Evolutionary conservation across 2,113 vertebrate genomes (phyloP), one percentile per base, ranked within the genome.

Genomic region (Microcebus tavaratra): DNA sequence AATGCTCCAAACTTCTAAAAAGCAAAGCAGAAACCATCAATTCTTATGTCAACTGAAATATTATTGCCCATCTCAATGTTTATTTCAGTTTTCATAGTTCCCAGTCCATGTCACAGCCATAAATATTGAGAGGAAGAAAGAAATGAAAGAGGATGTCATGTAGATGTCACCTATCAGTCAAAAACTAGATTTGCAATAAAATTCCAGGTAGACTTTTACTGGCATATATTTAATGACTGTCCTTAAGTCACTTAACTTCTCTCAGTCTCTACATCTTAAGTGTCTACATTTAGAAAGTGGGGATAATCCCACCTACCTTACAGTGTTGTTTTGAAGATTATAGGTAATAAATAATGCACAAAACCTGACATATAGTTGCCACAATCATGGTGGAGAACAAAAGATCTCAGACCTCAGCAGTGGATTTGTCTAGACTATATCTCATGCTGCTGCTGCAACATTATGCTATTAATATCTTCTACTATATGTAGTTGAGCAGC

Each of bases 1-100:
- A 48, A 95, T 23, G 14, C 42, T 94, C 75, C 90, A 93, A 63
- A 96, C 67, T 85, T 95, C 57, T 91, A 65, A 70, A 88, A 88
- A 88, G 78, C 57, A 95, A 88, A 90, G 29, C 42, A 87, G n/a
- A 80, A 20, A 18, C 61, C 65, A 45, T 68, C n/a, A 50, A 55
- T 83, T 91, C 84, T 95, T 78, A 76, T 8, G 8, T 73, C 73
- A 78, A 57, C 53, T 61, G 83, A 94, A 91, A 97, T 31, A n/a
- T 6, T 29, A 83, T 63, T 91, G 68, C 17, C 79, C n/a, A 65
- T 95, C 50, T 34, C 76, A 63, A 42, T 34, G 20, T 81, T 17
- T 68, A 5, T 45, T 79, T 82, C 76, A 59, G 48, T 65, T 88
- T 79, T 75, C 57, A 42, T 6, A 84, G 57, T 94, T 80, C 57